phyloP scores from a whole-genome alignment of 2,888 invertebrate genomes.

The Lepidochitona cinerea region DNA sequence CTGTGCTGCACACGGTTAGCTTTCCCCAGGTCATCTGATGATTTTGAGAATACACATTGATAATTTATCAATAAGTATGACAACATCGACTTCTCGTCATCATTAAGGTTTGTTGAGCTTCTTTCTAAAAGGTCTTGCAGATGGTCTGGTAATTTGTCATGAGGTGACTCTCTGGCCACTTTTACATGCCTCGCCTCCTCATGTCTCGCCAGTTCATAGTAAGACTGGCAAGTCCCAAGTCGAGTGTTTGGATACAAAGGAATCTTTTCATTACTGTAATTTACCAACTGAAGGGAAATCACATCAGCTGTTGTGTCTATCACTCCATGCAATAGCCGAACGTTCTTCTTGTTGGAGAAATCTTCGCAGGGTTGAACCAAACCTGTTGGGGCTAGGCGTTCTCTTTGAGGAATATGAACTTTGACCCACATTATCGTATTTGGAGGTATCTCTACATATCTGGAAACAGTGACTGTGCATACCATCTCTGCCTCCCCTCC shows the following conservation, averaged over 20 bases:
- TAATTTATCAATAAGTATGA: not conserved
- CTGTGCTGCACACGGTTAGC: not conserved
- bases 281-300: no score
- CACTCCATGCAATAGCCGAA: no score
- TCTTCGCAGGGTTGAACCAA: no score
- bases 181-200: not conserved
- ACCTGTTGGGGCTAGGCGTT: not conserved
- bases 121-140: not conserved
- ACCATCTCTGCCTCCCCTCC: slow-evolving; percentile 2
- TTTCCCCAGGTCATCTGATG: slow-evolving; percentile 8
- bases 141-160: not conserved
- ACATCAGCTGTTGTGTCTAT: no score
- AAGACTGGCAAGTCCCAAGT: no score
- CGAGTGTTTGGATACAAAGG: no score
- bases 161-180: not conserved
- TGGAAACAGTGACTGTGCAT: not conserved
- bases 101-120: not conserved
- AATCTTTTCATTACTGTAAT: no score
- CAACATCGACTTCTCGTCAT: not conserved
- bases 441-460: not conserved
- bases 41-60: not conserved
- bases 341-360: no score
- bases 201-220: not conserved
- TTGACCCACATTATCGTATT: not conserved
- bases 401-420: not conserved